Base-by-base conservation (phyloP, 1,140 invertebrate genomes). In the Platyura marginata region DNA sequence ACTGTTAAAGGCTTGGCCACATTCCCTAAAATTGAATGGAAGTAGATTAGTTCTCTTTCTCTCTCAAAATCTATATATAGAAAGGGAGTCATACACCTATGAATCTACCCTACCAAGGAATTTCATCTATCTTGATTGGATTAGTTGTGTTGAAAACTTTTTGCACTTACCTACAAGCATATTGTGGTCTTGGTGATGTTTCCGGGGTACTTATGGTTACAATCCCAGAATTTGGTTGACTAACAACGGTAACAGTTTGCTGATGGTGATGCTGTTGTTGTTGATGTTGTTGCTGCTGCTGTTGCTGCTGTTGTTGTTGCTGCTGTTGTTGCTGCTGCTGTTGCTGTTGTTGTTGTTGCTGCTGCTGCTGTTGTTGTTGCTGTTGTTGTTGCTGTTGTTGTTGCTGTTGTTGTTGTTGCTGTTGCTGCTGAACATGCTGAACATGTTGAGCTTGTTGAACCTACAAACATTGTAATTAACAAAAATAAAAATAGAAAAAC, bases 1-100 rank as follows among this genome's bases (percentile, higher is more conserved):
- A 53, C 70, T 78, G 44, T 70, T 66, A 51, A 79, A 78, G 38
- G 70, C 68, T 50, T 74, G 62, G 44, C 74, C 74, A 52, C 75
- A 77, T 57, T 78, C 71, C 42, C 72, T 74, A 51, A 41, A 63
- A n/a, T n/a, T n/a, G n/a, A n/a, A n/a, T 13, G 25, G 25, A 29
- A 29, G 13, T 29, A 29, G 25, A 8, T 29, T 13, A 13, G 6
- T 29, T 29, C 25, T 8, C 13, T 29, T n/a, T n/a, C n/a, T n/a
- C n/a, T n/a, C n/a, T n/a, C n/a, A n/a, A n/a, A n/a, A n/a, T n/a
- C n/a, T n/a, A n/a, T n/a, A n/a, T n/a, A n/a, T n/a, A n/a, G n/a
- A n/a, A n/a, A n/a, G n/a, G n/a, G n/a, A n/a, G n/a, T n/a, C n/a
- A n/a, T n/a, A n/a, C n/a, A n/a, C n/a, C n/a, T n/a, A 8, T 29